These are phyloP conservation scores for Macrophya alboannulata DNA, from an alignment of 2,888 invertebrate genomes.

Conservation along the genomic window DNA sequence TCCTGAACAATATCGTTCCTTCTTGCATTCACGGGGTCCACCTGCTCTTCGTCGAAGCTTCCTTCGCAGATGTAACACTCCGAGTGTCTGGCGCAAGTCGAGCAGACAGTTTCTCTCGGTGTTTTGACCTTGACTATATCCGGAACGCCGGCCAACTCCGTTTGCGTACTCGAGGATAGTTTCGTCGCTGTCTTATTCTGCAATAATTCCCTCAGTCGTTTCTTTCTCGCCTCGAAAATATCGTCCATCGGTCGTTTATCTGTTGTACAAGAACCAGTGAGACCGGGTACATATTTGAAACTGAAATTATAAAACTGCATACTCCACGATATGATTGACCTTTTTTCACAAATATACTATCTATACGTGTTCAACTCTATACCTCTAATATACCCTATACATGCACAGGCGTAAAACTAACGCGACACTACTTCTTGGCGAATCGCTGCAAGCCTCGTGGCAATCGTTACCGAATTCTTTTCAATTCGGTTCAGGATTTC, in stretches of 20 bases:
- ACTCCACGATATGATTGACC: neutral
- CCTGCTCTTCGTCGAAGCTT: neutral
- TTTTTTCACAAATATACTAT: neutral
- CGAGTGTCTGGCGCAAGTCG: constrained; percentile 63
- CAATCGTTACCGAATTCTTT: constrained; percentile 56
- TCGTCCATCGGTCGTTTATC: constrained; percentile 62
- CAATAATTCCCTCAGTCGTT: constrained; percentile 63
- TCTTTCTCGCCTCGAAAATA: constrained; percentile 62
- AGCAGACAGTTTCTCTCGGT: constrained; percentile 60
- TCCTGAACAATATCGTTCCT: neutral
- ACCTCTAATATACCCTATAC: no score
- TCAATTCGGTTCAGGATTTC: constrained; percentile 58
- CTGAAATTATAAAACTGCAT: neutral
- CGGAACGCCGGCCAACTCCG: constrained; percentile 65
- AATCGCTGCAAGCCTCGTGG: constrained; percentile 60
- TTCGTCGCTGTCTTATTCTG: constrained; percentile 60
- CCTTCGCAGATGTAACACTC: constrained; percentile 62
- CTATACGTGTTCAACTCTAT: neutral
- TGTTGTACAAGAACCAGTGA: neutral
- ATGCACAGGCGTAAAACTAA: neutral
- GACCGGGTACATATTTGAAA: neutral
- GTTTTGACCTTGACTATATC: constrained; percentile 63
- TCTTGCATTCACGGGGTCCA: constrained; percentile 13
- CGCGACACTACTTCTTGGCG: constrained; percentile 53
- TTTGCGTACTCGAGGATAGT: constrained; percentile 62